Percentiles rank a stretch among this genome's conserved stretches.
Evolutionary conservation across 2,797 vertebrate species (phyloP).

Genomic region (Clarias laeviceps): DNA sequence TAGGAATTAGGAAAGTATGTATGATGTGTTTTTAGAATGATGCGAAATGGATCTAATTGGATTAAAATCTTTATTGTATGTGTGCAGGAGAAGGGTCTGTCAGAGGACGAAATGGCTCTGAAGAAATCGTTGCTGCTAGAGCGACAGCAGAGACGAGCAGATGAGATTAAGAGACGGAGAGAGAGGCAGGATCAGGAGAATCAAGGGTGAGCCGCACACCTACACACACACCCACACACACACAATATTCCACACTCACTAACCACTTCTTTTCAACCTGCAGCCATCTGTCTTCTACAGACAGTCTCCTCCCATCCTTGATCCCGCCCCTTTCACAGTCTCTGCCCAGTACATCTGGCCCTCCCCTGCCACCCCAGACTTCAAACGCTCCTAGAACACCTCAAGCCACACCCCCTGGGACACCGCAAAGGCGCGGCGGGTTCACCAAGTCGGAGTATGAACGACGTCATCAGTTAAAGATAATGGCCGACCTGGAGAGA

Average conservation of each 20-base stretch:
- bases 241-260: background rate
- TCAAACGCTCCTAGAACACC: conserved; percentile 61
- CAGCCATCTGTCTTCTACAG: conserved; percentile 60
- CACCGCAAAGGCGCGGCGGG: conserved; percentile 74
- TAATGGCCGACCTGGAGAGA: conserved; percentile 89
- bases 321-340: conserved; percentile 63
- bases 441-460: conserved; percentile 84
- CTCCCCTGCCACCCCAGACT: conserved; percentile 52
- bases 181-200: conserved; percentile 77
- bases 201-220: conserved; percentile 64
- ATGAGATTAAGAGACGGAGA: conserved; percentile 79
- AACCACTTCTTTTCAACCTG: background rate
- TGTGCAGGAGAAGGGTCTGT: conserved; percentile 75
- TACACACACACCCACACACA: conserved; percentile 14
- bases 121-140: conserved; percentile 81
- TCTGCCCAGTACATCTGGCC: conserved; percentile 52
- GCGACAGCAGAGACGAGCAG: conserved; percentile 82
- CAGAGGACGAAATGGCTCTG: conserved; percentile 85
- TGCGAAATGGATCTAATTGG: background rate
- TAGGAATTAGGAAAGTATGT: background rate
- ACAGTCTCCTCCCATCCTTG: conserved; percentile 52
- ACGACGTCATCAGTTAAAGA: conserved; percentile 81
- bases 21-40: background rate
- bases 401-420: conserved; percentile 68
- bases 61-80: background rate